Evolutionary conservation across 2,113 vertebrate species (phyloP), one percentile per base, ranked within the genome.

Genomic region (Coryphaenoides rupestris): DNA sequence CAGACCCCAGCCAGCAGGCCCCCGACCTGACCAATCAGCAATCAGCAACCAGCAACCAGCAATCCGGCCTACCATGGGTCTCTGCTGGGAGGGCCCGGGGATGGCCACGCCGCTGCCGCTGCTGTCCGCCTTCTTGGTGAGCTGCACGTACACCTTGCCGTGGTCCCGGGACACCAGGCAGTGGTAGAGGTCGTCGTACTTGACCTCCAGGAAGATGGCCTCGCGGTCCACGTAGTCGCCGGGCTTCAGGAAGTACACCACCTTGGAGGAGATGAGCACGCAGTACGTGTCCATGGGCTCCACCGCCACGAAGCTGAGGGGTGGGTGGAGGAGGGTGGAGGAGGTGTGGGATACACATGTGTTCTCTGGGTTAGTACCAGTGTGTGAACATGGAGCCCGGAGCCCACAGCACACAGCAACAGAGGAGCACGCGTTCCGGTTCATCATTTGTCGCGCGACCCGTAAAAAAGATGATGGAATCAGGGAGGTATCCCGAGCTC

Each of bases 41-140:
- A n/a, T n/a, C n/a, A n/a, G n/a, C n/a, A n/a, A n/a, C n/a, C n/a
- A n/a, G n/a, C n/a, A n/a, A n/a, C n/a, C n/a, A n/a, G n/a, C n/a
- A n/a, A n/a, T n/a, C n/a, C n/a, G n/a, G n/a, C 93, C 93, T 81
- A 99, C 97, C 97, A 96, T 96, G 0, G 97, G 97, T 62, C 95
- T 98, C 69, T 99, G 95, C 40, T 98, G 97, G 0, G 96, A 98
- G 0, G 95, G 94, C 3, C 96, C 96, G 0, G 97, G 96, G 46
- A 99, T 97, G 22, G 96, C 90, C 58, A 99, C 92, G 0, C 96
- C 96, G 0, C 96, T 99, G 57, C 93, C 93, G 0, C 90, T 92
- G 74, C 75, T 95, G 23, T 94, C 93, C 0, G 96, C 96, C 79
- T 96, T 99, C 89, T 96, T 99, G 2, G 97, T 99, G 69, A 99